Evolutionary conservation across 2,797 vertebrate species (phyloP), one percentile per base, ranked within the genome.

Genomic region (Lagothrix lagotricha): DNA sequence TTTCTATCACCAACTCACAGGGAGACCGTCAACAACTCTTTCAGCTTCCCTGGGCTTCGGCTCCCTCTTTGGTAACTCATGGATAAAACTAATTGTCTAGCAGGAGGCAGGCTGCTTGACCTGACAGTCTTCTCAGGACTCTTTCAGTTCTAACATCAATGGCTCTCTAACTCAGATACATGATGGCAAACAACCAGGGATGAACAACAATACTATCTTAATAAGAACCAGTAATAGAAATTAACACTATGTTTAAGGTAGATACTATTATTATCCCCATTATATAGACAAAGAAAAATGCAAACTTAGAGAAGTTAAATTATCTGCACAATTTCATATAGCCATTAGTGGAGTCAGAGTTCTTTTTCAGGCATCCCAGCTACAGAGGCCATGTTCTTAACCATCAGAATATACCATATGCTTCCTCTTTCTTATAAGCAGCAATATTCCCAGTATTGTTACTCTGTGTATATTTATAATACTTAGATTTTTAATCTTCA

Each of bases 41-140:
- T 87, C 26, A 17, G 70, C 61, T 41, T 92, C 48, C 54, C 28
- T 95, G 44, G 57, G 82, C 57, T 81, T 89, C 14, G 7, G 36
- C 15, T 94, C 67, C 46, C 70, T 50, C 52, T 87, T 46, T 41
- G 52, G 20, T 82, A 88, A 86, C 46, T 91, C 73, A 67, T 3
- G 80, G 28, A 85, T 41, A 54, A 87, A 94, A 73, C 50, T 33
- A 50, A 28, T 93, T 14, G 20, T 7, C 14, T 54, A 33, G 19
- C 24, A 88, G 28, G 17, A 15, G 57, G 50, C 73, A 82, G 52
- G 28, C 36, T 85, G 50, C 36, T 64, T 3, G 2, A 52, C 44
- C 76, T 70, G 41, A 64, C 61, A 10, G 41, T 90, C 61, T 86
- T 58, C 75, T 82, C 50, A 46, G 57, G 36, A 94, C 73, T 96